Percentiles rank a stretch among this genome's conserved stretches.
These are phyloP conservation scores for Panopea generosa DNA, from an alignment of 2,888 invertebrate species.

Conservation along the genomic window DNA sequence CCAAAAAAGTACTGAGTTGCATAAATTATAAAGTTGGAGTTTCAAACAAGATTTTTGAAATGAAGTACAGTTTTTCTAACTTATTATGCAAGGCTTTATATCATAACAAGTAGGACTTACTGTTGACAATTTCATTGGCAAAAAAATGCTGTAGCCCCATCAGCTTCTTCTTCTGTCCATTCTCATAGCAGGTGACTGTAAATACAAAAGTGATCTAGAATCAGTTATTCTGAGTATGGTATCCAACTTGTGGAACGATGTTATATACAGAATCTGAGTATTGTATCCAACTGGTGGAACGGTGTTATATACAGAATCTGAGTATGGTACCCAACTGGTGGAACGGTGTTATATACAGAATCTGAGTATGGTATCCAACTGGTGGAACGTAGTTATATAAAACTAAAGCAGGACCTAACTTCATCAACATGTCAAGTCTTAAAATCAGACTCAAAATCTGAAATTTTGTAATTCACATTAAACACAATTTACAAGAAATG, in stretches of 20 bases:
- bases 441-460: too few species aligned
- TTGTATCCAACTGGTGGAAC: background rate
- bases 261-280: background rate
- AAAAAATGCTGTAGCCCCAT: slow-evolving; percentile 67
- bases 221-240: background rate
- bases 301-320: background rate
- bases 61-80: too few species aligned
- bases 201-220: slow-evolving; percentile 5
- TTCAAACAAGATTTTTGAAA: too few species aligned
- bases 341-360: background rate
- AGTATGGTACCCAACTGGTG: background rate
- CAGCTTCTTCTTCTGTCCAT: slow-evolving; percentile 53
- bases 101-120: too few species aligned
- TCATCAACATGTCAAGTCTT: too few species aligned
- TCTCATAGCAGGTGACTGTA: slow-evolving; percentile 51
- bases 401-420: too few species aligned
- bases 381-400: background rate
- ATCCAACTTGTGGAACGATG: background rate
- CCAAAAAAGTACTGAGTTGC: too few species aligned
- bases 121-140: slow-evolving; percentile 56
- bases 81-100: too few species aligned
- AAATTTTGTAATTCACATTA: too few species aligned
- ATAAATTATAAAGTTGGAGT: too few species aligned
- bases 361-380: background rate
- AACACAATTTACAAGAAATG: too few species aligned